Percentiles rank a stretch among this genome's conserved stretches.
Conservation (phyloP, 2,113 vertebrate genomes). For the Marcusenius ussheri region DNA sequence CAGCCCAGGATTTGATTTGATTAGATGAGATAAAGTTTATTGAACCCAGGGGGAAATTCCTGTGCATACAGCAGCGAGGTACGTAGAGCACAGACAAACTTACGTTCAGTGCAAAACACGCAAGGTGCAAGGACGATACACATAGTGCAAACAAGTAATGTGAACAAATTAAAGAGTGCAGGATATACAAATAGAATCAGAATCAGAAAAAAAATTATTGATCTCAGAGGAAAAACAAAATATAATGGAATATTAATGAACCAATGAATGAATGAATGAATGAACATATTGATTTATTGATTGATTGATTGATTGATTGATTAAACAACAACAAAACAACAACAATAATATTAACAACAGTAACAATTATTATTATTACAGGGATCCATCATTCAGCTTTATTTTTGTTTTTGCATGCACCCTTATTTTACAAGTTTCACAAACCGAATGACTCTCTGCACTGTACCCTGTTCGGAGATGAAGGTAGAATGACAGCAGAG, state of each 20-base stretch:
- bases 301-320: too few relatives aligned
- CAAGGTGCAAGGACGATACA: neutral
- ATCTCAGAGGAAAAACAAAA: neutral
- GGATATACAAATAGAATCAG: neutral
- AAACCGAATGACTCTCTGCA: neutral
- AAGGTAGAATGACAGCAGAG: neutral
- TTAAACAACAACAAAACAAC: neutral
- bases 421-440: neutral
- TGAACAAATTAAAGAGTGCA: neutral
- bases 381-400: neutral
- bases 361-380: neutral
- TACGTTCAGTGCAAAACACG: neutral
- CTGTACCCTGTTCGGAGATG: neutral
- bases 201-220: too few relatives aligned
- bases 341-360: neutral
- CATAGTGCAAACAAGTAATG: neutral
- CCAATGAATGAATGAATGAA: neutral
- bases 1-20: neutral
- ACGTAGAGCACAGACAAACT: neutral
- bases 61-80: neutral
- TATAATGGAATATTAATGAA: neutral
- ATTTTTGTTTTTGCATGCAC: neutral
- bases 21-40: neutral
- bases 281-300: neutral
- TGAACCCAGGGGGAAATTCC: neutral